Evolutionary conservation across 92 coral and sea anemone genomes (phyloP).

Genomic region (Phenganax stokvisi): DNA sequence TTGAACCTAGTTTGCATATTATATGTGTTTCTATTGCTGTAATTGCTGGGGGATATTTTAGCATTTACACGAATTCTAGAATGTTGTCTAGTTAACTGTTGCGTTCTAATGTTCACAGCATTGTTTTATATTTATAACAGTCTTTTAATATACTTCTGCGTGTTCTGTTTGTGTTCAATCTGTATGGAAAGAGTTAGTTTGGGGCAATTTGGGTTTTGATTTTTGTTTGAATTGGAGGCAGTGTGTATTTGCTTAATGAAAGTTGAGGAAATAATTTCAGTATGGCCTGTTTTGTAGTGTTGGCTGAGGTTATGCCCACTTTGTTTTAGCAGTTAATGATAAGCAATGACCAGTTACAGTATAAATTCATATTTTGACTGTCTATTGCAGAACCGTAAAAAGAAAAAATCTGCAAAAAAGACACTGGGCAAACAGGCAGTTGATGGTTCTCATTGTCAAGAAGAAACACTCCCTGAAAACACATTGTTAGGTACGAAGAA

Average conservation of each 20-base stretch:
- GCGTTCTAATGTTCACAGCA: no score
- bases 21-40: background rate
- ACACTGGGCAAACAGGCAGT: background rate
- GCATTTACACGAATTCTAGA: no score
- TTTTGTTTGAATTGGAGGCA: conserved; percentile 17
- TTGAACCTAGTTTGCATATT: background rate
- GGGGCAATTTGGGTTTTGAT: background rate
- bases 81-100: no score
- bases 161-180: background rate
- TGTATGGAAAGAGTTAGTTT: background rate
- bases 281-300: background rate
- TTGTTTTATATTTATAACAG: no score
- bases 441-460: background rate
- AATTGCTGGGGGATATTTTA: background rate
- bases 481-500: background rate
- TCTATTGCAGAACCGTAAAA: conserved; percentile 9
- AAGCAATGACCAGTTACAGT: no score
- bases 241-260: background rate
- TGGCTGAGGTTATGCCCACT: background rate
- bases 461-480: background rate
- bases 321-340: background rate
- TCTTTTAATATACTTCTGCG: no score
- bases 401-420: conserved; percentile 14
- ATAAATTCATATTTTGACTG: no score
- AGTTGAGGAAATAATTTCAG: conserved; percentile 5